These are phyloP conservation scores for Sebastiscus albofasciatus DNA, from an alignment of 2,797 vertebrate genomes.

Conservation along the genomic window DNA sequence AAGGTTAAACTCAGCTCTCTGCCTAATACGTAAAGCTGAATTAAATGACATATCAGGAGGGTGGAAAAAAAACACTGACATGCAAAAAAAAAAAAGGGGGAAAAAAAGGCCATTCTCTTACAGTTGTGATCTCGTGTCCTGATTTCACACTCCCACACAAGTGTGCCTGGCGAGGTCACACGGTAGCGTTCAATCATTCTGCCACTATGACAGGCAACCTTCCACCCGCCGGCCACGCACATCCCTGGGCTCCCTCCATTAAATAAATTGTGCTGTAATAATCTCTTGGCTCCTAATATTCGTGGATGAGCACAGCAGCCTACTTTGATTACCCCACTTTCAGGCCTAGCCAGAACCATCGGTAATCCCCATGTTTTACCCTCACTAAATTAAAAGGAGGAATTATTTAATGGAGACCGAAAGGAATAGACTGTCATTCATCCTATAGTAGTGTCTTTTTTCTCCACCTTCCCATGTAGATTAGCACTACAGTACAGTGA, in stretches of 20 bases:
- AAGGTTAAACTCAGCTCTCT: constrained; percentile 68
- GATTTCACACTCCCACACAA: constrained; percentile 63
- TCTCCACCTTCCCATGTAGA: constrained; percentile 22
- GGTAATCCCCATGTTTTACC: constrained; percentile 82
- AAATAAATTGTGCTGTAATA: constrained; percentile 88
- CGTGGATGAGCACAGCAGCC: constrained; percentile 77
- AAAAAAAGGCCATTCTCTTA: constrained; percentile 23
- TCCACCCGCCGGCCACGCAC: constrained; percentile 63
- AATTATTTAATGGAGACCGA: constrained; percentile 71
- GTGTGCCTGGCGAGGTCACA: constrained; percentile 69
- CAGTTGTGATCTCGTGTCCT: constrained; percentile 47
- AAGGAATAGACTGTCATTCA: constrained; percentile 57
- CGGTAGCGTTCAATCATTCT: constrained; percentile 75
- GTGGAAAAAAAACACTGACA: background rate
- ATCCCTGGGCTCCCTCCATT: constrained; percentile 82
- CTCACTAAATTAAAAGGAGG: constrained; percentile 73
- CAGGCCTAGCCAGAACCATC: constrained; percentile 72
- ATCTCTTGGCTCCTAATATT: constrained; percentile 85
- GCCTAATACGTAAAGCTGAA: constrained; percentile 50
- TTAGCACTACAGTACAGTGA: constrained; percentile 15
- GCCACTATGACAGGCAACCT: constrained; percentile 65
- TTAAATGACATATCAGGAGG: constrained; percentile 39
- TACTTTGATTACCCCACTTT: constrained; percentile 87
- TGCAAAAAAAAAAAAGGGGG: background rate
- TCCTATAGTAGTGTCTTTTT: constrained; percentile 38